Conservation (phyloP, 2,888 invertebrate genomes). For the Drosophila percnosoma region DNA sequence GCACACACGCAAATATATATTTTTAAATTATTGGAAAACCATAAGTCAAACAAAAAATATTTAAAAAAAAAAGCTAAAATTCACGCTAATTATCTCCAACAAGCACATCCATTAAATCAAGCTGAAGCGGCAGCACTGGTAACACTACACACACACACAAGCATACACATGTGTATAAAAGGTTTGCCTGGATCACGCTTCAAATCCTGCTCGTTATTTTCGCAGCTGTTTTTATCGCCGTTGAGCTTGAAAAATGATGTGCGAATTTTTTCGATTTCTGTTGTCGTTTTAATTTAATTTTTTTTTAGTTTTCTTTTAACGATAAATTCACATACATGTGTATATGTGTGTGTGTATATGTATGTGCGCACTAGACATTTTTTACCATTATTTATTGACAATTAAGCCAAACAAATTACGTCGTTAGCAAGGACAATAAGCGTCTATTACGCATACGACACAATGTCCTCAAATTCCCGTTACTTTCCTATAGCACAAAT, state of each 20-base stretch:
- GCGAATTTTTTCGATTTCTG: conserved; percentile 58
- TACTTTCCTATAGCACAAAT: neutral
- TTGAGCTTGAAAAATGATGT: conserved; percentile 76
- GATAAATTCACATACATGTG: conserved; percentile 10
- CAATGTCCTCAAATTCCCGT: conserved; percentile 12
- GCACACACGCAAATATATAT: too few relatives aligned
- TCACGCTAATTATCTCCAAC: neutral
- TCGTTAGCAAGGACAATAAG: conserved; percentile 51
- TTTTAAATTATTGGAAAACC: too few relatives aligned
- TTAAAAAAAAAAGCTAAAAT: neutral
- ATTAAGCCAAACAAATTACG: conserved; percentile 74
- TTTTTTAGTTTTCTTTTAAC: conserved; percentile 15
- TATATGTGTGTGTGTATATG: conserved; percentile 6
- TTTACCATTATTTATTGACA: conserved; percentile 71
- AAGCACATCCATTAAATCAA: neutral
- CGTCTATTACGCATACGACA: conserved; percentile 65
- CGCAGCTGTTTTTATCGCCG: conserved; percentile 67
- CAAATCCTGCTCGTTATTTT: conserved; percentile 60
- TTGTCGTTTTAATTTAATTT: conserved; percentile 6
- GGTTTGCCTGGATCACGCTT: conserved; percentile 55
- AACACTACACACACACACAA: conserved; percentile 10
- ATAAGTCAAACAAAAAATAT: neutral
- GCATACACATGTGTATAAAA: conserved; percentile 18
- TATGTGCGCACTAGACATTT: too few relatives aligned
- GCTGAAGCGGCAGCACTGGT: conserved; percentile 2